Conservation (phyloP, 2,113 vertebrate genomes). For the Toxostoma redivivum region DNA sequence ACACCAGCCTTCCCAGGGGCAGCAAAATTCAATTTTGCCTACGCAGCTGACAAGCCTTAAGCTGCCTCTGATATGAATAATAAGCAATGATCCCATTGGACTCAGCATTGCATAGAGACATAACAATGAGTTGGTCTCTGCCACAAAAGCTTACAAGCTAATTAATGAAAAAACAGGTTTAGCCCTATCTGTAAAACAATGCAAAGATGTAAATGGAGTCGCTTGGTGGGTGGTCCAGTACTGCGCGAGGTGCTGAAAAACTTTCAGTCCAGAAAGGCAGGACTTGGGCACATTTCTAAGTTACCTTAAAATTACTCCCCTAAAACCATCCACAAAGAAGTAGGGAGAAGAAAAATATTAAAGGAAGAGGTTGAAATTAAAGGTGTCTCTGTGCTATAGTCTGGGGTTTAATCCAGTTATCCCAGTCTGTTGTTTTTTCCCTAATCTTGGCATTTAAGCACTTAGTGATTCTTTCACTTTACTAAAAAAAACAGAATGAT, state of each 20-base stretch:
- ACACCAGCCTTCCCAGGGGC: not conserved
- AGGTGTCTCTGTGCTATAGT: not conserved
- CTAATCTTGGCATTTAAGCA: not conserved
- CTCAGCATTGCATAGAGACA: not conserved
- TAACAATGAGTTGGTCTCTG: not conserved
- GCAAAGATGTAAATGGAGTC: not conserved
- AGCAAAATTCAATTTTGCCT: slow-evolving; percentile 35
- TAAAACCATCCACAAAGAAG: not conserved
- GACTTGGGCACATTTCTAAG: not conserved
- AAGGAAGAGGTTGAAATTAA: not conserved
- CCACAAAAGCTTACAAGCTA: slow-evolving; percentile 29
- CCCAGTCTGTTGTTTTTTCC: not conserved
- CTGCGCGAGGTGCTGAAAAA: not conserved
- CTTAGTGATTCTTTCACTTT: not conserved
- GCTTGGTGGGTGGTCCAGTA: not conserved
- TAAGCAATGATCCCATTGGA: slow-evolving; percentile 29
- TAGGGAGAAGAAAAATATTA: not conserved
- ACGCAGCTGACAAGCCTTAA: not conserved
- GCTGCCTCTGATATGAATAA: slow-evolving; percentile 34
- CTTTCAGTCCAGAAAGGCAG: not conserved
- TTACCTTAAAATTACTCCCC: not conserved
- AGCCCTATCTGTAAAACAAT: not conserved
- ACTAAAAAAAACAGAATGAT: not conserved
- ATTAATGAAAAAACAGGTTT: slow-evolving; percentile 33
- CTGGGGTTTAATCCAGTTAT: not conserved